Percentiles rank a stretch among this genome's conserved stretches.
Conservation (phyloP, 2,113 vertebrate species). For the Chitala chitala region DNA sequence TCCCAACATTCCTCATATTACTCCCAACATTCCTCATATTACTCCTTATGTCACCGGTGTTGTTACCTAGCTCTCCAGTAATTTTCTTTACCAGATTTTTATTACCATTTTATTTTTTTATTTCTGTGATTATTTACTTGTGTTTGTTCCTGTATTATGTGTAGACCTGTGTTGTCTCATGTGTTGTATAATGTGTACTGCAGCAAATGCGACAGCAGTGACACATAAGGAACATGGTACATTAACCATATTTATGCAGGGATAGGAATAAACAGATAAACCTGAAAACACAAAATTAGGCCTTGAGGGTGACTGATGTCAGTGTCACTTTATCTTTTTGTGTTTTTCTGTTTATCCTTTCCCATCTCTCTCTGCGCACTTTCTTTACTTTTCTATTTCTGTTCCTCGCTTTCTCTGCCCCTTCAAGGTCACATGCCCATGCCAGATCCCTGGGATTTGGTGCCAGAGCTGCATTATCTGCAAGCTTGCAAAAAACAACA, state of each 20-base stretch:
- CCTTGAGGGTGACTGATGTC: not conserved
- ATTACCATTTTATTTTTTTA: not conserved
- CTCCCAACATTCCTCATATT: not conserved
- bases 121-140: not conserved
- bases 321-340: not conserved
- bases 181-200: not conserved
- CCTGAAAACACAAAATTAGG: not conserved
- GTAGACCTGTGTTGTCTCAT: not conserved
- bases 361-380: not conserved
- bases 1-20: not conserved
- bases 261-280: too few species aligned
- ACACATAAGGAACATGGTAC: too few species aligned
- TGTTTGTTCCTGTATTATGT: not conserved
- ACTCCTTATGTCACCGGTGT: too few species aligned
- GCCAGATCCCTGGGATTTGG: slow-evolving; percentile 37
- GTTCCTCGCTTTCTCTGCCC: slow-evolving; percentile 38
- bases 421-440: slow-evolving; percentile 58
- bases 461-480: slow-evolving; percentile 31
- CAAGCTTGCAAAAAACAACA: not conserved
- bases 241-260: too few species aligned
- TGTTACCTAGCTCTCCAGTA: too few species aligned
- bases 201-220: too few species aligned
- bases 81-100: too few species aligned
- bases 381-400: slow-evolving; percentile 15
- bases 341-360: not conserved